phyloP scores from a whole-genome alignment of 2,888 invertebrate species.

The Galeruca laticollis region DNA sequence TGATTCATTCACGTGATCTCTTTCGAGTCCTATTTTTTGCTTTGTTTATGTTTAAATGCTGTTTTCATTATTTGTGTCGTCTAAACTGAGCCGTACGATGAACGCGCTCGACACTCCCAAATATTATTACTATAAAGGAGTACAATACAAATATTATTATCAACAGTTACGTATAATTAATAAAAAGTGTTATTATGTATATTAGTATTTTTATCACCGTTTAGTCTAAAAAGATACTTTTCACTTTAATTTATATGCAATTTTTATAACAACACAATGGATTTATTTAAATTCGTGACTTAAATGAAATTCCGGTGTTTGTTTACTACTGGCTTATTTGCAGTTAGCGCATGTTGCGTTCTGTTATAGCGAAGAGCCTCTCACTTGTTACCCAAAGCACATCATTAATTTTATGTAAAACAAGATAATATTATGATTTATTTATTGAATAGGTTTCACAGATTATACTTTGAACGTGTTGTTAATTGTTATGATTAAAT shows the following conservation, averaged over 20 bases:
- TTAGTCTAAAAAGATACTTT: conserved; percentile 2
- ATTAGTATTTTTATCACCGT: conserved; percentile 13
- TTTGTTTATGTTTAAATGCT: too few relatives aligned
- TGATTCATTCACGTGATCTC: too few relatives aligned
- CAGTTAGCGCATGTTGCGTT: neutral
- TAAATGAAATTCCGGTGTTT: conserved; percentile 24
- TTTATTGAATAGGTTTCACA: neutral
- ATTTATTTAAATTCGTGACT: conserved; percentile 27
- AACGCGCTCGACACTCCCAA: neutral
- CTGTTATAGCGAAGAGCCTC: neutral
- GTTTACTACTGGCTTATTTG: neutral
- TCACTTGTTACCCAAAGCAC: neutral
- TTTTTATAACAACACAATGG: conserved; percentile 25
- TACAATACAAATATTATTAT: conserved; percentile 13
- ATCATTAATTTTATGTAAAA: conserved; percentile 2
- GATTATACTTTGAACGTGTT: neutral
- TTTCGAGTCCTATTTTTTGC: too few relatives aligned
- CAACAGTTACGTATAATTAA: conserved; percentile 10
- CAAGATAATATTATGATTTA: neutral
- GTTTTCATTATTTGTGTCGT: too few relatives aligned
- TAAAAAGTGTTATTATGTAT: neutral
- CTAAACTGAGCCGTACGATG: neutral
- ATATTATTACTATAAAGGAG: neutral
- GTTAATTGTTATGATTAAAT: neutral
- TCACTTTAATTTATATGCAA: conserved; percentile 21